Base-by-base conservation (phyloP, 2,797 vertebrate genomes). In the Pangasius djambal region DNA sequence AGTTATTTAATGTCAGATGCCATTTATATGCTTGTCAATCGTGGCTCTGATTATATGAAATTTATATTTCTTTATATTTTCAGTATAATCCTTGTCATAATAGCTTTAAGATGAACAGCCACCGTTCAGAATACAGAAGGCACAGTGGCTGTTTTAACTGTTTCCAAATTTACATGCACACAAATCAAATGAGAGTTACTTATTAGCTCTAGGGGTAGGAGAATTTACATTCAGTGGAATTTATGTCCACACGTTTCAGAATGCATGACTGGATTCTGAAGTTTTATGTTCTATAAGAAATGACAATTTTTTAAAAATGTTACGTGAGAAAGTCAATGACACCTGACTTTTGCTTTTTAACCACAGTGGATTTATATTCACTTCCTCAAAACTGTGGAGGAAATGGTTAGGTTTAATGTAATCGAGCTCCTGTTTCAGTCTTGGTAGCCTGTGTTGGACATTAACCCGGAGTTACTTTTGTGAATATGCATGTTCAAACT, bases 311-410 rank as follows among this genome's bases (percentile, higher is more conserved):
- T 12, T 9, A 55, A 50, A n/a, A 50, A 34, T 34, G 52, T 1
- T 22, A 31, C 0, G 1, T 65, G 67, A 86, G 57, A 84, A 87
- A 20, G 37, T 15, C 57, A 40, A 12, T 40, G 31, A 78, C 79
- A 87, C 48, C 81, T 87, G 86, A 67, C 25, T 31, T 31, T 59
- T 31, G 15, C 55, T 59, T 83, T 61, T 57, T 25, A 28, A 88
- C 79, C 87, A 88, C 85, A 57, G 69, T 65, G 16, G 22, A 89
- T 57, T 37, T 55, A 59, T 82, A 44, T 40, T 84, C 70, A 89
- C 59, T 89, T 89, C 86, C 81, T 67, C 81, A 77, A 70, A 75
- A 84, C 70, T 8, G 10, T 77, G 48, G 79, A 84, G 86, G 89
- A 89, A 87, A 89, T 84, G 70, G 70, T 40, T 87, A 72, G 18